Conservation (phyloP, 2,888 invertebrate genomes). For the Stenichneumon culpator region DNA sequence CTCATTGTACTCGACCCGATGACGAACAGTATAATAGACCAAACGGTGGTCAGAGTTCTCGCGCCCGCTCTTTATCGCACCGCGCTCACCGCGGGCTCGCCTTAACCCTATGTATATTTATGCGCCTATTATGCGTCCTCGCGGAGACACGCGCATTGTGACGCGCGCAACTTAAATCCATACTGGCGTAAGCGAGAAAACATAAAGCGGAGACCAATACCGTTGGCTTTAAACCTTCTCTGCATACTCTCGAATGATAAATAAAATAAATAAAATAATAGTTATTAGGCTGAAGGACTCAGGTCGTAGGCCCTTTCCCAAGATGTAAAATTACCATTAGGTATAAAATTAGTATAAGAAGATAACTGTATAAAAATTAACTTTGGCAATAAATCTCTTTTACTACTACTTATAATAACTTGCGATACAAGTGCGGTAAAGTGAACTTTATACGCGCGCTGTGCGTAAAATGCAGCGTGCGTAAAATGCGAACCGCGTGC, state of each 20-base stretch:
- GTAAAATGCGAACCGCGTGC: too few species aligned
- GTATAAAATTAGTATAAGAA: too few species aligned
- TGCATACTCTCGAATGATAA: background rate
- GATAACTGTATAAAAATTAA: too few species aligned
- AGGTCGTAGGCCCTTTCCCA: too few species aligned
- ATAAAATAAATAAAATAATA: background rate
- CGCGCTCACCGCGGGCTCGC: constrained; percentile 23
- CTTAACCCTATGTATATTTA: constrained; percentile 28
- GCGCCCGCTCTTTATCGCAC: constrained; percentile 33
- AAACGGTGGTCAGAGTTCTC: constrained; percentile 36
- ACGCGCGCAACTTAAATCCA: constrained; percentile 14
- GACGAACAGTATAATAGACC: constrained; percentile 41
- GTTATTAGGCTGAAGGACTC: background rate
- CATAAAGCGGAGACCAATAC: background rate
- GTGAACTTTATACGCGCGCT: too few species aligned
- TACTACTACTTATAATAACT: too few species aligned
- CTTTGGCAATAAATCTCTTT: too few species aligned
- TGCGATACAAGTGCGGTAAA: too few species aligned
- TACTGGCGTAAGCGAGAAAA: background rate
- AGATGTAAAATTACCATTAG: too few species aligned
- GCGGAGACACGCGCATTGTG: background rate
- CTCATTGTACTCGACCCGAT: constrained; percentile 41
- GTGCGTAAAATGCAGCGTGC: too few species aligned
- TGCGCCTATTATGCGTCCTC: constrained; percentile 28
- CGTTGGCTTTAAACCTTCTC: constrained; percentile 4